phyloP scores from a whole-genome alignment of 2,888 invertebrate species.

The Halictus ligatus region DNA sequence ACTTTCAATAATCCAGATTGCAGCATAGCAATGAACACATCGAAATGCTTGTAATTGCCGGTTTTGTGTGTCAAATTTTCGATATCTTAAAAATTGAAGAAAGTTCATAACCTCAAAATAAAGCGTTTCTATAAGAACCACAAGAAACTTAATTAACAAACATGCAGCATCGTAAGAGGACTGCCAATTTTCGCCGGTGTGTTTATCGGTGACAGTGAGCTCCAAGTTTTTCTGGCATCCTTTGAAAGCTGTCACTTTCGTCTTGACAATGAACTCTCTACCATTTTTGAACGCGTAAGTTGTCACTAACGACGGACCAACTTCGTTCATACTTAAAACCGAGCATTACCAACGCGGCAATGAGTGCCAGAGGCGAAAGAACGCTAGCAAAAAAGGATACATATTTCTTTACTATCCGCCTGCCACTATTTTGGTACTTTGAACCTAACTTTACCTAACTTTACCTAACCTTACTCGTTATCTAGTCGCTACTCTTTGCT shows the following conservation, averaged over 20 bases:
- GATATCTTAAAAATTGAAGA: conserved; percentile 82
- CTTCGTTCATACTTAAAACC: conserved; percentile 66
- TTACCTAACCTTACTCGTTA: not conserved
- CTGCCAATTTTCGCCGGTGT: conserved; percentile 86
- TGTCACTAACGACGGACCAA: conserved; percentile 84
- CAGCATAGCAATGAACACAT: conserved; percentile 86
- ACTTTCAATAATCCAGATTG: conserved; percentile 86
- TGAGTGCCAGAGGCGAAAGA: not conserved
- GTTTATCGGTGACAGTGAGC: conserved; percentile 85
- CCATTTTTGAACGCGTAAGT: conserved; percentile 84
- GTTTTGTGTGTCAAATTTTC: conserved; percentile 86
- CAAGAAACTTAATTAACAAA: conserved; percentile 72
- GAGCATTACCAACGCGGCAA: not conserved
- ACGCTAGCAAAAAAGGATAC: not conserved
- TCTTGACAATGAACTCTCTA: conserved; percentile 84
- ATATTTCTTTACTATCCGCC: not conserved
- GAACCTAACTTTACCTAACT: not conserved
- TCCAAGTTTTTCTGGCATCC: conserved; percentile 83
- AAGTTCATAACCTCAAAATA: conserved; percentile 29
- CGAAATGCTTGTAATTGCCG: conserved; percentile 86
- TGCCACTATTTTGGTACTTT: not conserved
- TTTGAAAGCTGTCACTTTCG: conserved; percentile 80
- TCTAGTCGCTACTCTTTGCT: not conserved
- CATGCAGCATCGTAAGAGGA: conserved; percentile 85
- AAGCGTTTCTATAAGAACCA: not conserved